phyloP scores from a whole-genome alignment of 2,113 vertebrate species.

The Scomber scombrus region DNA sequence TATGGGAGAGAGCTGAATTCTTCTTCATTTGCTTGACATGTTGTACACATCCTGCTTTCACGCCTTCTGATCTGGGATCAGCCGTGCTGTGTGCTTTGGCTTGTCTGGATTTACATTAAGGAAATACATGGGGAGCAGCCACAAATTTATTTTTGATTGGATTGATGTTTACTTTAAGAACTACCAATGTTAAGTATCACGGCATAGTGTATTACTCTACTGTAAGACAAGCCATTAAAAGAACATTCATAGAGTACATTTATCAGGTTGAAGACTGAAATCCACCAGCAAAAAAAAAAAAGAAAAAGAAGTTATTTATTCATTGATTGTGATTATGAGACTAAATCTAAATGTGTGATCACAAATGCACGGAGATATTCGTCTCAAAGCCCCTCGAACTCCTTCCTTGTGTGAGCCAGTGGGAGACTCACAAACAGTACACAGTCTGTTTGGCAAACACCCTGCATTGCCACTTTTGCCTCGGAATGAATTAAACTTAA shows the following conservation, averaged over 20 bases:
- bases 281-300: too few relatives aligned
- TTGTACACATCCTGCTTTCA: constrained; percentile 40
- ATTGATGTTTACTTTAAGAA: not conserved
- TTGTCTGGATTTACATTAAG: constrained; percentile 6
- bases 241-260: not conserved
- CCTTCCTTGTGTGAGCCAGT: not conserved
- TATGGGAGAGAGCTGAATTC: constrained; percentile 27
- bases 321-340: too few relatives aligned
- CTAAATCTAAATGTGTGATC: not conserved
- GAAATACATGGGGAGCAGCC: not conserved
- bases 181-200: not conserved
- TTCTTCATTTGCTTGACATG: constrained; percentile 46
- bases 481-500: constrained; percentile 12
- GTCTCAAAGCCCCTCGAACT: not conserved
- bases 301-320: too few relatives aligned
- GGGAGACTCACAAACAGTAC: not conserved
- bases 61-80: constrained; percentile 14
- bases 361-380: not conserved
- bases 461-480: not conserved
- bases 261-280: not conserved
- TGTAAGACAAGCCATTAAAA: not conserved
- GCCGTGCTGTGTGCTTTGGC: not conserved
- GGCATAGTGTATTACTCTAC: not conserved
- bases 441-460: not conserved
- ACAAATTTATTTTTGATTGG: not conserved